Base-by-base conservation (phyloP, 2,797 vertebrate species). In the Tamandua tetradactyla region DNA sequence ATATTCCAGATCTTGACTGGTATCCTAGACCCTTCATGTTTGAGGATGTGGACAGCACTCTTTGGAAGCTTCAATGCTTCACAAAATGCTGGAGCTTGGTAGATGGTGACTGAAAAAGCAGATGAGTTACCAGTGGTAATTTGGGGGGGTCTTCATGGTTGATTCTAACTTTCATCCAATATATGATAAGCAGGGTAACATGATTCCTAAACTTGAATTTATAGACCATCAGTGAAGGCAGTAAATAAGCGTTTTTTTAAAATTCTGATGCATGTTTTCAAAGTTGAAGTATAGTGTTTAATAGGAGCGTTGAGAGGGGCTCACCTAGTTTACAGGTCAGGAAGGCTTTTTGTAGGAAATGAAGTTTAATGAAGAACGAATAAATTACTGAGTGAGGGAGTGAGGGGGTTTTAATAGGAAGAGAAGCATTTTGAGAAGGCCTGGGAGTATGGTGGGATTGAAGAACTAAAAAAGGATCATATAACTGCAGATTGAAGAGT, bases 341-440 rank as follows among this genome's bases (percentile, higher is more conserved):
- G n/a, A 66, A 90, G 55, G 32, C 15, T 32, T 90, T 94, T 66
- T 40, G 14, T n/a, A 94, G 32, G 32, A 94, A 92, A 69, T 61
- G n/a, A 84, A 76, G 20, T 79, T 61, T 25, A 64, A 82, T 32
- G 66, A 85, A 85, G 71, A 89, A 80, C 68, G 80, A 49, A 37
- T 84, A 68, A 9, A 0, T 57, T 52, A 5, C 52, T 5, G 18
- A 52, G 18, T 66, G 44, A 23, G 40, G 71, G 37, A 79, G 44
- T 55, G 55, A 20, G 68, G 71, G 44, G 30, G 6, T 3, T 22
- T 52, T n/a, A 30, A 32, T 37, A 79, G 11, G 8, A 89, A n/a
- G 35, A 23, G 42, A 74, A 68, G 0, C 78, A 30, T 1, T 0
- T 23, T 35, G 32, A 76, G 14, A 74, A 52, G 23, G 14, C 6